Base-by-base conservation (phyloP, 2,113 vertebrate genomes). In the Hemiprocne comata region DNA sequence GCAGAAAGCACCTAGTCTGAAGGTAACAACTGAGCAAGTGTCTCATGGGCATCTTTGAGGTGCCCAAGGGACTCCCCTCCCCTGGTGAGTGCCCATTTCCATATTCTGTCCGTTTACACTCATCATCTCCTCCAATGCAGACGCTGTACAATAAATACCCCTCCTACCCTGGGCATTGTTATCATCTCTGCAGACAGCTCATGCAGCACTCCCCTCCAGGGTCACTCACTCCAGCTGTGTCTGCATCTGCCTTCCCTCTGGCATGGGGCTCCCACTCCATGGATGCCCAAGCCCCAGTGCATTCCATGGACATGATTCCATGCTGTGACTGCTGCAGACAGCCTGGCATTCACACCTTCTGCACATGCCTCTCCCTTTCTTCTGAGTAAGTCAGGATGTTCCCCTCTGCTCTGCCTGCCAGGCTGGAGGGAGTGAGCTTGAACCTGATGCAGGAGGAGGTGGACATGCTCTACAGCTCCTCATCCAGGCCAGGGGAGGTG, bases 201-300 rank as follows among this genome's bases (percentile, higher is more conserved):
- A 28, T 5, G 1, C 48, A 40, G 73, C 25, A 11, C 80, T 75
- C 72, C 74, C 66, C 50, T 75, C 15, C 6, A 2, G 70, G 31
- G 31, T 78, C 65, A 78, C 53, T 92, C 65, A 29, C 40, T 89
- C 91, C 89, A 93, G 74, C 79, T 85, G 77, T 92, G 76, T 13
- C 55, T 71, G 33, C 36, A 50, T 84, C 83, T 81, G 80, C 65
- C 80, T 81, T n/a, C 48, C 65, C 80, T 74, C 53, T 4, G 2
- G 8, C 67, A 8, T 1, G 46, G 40, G 73, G 51, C 29, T 70
- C 42, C 33, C 42, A 46, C 48, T 50, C 53, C 55, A n/a, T 0
- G 48, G 65, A 38, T 29, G 38, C 9, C 26, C 36, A 0, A 2
- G 26, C 13, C 74, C 50, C 46, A 28, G 0, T 0, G 2, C n/a